Percentiles rank a stretch among this genome's conserved stretches.
Conservation (phyloP, 2,113 vertebrate species). For the Gallinago media region DNA sequence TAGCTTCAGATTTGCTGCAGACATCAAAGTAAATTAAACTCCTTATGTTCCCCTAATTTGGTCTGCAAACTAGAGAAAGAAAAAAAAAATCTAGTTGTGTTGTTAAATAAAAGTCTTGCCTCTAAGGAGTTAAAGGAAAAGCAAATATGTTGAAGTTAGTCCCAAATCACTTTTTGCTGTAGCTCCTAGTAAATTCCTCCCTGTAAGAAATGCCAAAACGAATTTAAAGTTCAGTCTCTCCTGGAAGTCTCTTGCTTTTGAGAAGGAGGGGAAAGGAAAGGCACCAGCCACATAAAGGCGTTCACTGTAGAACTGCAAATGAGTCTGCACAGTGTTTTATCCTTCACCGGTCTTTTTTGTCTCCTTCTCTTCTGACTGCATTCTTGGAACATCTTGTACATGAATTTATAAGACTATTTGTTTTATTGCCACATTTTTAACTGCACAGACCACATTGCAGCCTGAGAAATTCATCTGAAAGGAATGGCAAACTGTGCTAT, state of each 20-base stretch:
- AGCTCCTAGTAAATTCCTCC: background rate
- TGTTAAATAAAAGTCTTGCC: background rate
- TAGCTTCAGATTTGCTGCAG: background rate
- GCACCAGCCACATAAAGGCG: conserved; percentile 28
- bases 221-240: conserved; percentile 47
- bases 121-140: conserved; percentile 21
- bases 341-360: conserved; percentile 51
- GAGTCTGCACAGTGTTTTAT: conserved; percentile 45
- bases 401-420: conserved; percentile 49
- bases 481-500: background rate
- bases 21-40: background rate
- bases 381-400: conserved; percentile 57
- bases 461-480: background rate
- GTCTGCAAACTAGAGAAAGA: background rate
- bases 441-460: background rate
- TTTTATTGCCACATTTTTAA: conserved; percentile 38
- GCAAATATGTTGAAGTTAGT: background rate
- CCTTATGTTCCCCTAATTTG: background rate
- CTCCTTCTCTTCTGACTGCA: conserved; percentile 28
- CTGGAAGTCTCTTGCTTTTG: conserved; percentile 30
- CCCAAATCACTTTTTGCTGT: conserved; percentile 14
- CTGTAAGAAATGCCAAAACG: background rate
- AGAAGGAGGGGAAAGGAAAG: conserved; percentile 42
- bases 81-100: background rate
- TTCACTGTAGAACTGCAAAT: conserved; percentile 68